Conservation (phyloP, 2,888 invertebrate species). For the Stenoptilia bipunctidactyla region DNA sequence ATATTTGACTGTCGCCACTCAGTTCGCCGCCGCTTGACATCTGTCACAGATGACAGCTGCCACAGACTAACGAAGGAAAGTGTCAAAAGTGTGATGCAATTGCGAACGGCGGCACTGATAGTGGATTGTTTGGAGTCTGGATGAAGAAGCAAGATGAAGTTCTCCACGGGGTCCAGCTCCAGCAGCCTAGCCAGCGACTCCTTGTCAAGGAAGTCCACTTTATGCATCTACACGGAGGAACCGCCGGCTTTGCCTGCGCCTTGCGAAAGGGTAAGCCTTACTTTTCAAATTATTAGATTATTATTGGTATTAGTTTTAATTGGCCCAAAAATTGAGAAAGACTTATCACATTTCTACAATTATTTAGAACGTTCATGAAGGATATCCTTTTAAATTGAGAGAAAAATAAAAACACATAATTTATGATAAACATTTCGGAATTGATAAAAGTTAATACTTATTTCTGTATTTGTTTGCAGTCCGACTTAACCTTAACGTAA, state of each 20-base stretch:
- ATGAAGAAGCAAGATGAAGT: conserved; percentile 69
- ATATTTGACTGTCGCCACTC: conserved; percentile 25
- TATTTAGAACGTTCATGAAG: too few relatives aligned
- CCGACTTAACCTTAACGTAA: too few relatives aligned
- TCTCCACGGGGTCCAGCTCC: conserved; percentile 74
- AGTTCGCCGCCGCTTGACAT: too few relatives aligned
- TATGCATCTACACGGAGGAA: conserved; percentile 75
- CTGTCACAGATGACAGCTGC: conserved; percentile 12
- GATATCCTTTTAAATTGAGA: too few relatives aligned
- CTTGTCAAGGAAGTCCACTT: conserved; percentile 74
- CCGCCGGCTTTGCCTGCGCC: conserved; percentile 48
- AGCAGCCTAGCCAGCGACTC: conserved; percentile 77
- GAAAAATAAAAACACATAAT: too few relatives aligned
- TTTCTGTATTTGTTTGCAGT: too few relatives aligned
- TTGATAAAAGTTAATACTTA: too few relatives aligned
- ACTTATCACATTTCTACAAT: too few relatives aligned
- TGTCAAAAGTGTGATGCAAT: conserved; percentile 57
- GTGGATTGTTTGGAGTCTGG: conserved; percentile 17
- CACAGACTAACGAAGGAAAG: conserved; percentile 15
- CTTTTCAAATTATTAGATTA: too few relatives aligned
- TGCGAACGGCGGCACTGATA: conserved; percentile 38
- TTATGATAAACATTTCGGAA: too few relatives aligned
- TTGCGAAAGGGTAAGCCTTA: conserved; percentile 65
- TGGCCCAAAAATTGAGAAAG: too few relatives aligned
- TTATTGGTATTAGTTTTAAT: too few relatives aligned